phyloP scores from a whole-genome alignment of 2,888 invertebrate genomes.

The Strigamia maritima region DNA sequence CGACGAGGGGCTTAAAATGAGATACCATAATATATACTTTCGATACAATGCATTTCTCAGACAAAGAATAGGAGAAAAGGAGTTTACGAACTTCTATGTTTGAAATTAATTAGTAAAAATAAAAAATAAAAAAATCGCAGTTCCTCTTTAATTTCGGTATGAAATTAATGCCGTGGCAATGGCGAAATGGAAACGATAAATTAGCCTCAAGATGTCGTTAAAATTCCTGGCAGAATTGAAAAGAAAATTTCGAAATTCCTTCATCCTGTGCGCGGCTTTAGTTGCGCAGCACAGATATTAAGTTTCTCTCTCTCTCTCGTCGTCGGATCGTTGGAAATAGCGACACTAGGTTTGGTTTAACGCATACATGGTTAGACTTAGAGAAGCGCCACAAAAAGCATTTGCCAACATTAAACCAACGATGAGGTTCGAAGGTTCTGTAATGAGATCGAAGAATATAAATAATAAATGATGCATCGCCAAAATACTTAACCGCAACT shows the following conservation, averaged over 20 bases:
- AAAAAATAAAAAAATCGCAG: neutral
- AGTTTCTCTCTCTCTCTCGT: neutral
- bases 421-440: too few relatives aligned
- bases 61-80: too few relatives aligned
- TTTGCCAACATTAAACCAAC: too few relatives aligned
- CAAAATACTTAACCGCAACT: too few relatives aligned
- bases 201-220: slow-evolving; percentile 5
- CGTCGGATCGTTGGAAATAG: neutral
- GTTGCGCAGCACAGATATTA: neutral
- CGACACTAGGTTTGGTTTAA: neutral
- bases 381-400: too few relatives aligned
- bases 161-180: neutral
- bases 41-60: too few relatives aligned
- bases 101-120: too few relatives aligned
- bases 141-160: neutral
- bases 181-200: neutral
- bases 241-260: neutral
- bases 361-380: neutral
- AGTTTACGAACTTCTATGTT: too few relatives aligned
- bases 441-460: too few relatives aligned
- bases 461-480: too few relatives aligned
- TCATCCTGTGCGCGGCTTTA: neutral
- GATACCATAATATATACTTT: too few relatives aligned
- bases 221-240: slow-evolving; percentile 4
- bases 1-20: too few relatives aligned